Percentiles rank a stretch among this genome's conserved stretches.
Conservation (phyloP, 37 sponge, comb jelly and placozoan genomes). For the Ephydatia muelleri region DNA sequence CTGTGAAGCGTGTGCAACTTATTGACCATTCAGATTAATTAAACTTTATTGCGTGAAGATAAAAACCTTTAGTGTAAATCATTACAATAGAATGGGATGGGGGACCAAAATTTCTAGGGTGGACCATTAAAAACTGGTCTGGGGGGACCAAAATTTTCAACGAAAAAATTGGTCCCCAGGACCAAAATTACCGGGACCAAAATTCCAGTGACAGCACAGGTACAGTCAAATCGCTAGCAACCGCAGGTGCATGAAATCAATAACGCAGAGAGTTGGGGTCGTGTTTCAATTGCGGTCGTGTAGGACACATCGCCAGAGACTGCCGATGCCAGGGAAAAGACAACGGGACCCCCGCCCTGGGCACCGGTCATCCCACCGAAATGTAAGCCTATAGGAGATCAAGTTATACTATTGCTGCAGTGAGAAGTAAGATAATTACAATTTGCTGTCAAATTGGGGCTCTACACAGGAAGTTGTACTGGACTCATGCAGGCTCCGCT, state of each 20-base stretch:
- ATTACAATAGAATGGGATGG: too few relatives aligned
- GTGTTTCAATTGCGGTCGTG: conserved; percentile 13
- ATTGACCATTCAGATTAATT: too few relatives aligned
- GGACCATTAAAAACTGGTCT: too few relatives aligned
- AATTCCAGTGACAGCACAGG: too few relatives aligned
- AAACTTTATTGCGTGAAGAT: too few relatives aligned
- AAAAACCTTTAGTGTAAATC: too few relatives aligned
- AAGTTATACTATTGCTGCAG: conserved; percentile 6
- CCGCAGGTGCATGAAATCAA: background rate
- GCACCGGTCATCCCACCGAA: conserved; percentile 13
- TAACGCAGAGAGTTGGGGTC: background rate
- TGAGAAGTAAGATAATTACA: conserved; percentile 3
- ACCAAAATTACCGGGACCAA: too few relatives aligned
- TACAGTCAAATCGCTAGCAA: background rate
- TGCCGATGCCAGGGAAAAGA: conserved; percentile 53
- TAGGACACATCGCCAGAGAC: conserved; percentile 15
- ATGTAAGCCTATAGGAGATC: conserved; percentile 2
- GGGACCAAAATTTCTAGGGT: too few relatives aligned
- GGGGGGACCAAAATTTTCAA: too few relatives aligned
- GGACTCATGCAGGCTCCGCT: conserved; percentile 47
- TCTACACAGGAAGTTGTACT: conserved; percentile 24
- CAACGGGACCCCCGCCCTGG: conserved; percentile 19
- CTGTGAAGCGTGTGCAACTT: too few relatives aligned
- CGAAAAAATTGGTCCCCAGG: too few relatives aligned
- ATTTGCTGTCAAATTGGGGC: conserved; percentile 10